These are phyloP conservation scores for Bombus impatiens DNA, from an alignment of 1,140 invertebrate genomes.

Conservation along the genomic window DNA sequence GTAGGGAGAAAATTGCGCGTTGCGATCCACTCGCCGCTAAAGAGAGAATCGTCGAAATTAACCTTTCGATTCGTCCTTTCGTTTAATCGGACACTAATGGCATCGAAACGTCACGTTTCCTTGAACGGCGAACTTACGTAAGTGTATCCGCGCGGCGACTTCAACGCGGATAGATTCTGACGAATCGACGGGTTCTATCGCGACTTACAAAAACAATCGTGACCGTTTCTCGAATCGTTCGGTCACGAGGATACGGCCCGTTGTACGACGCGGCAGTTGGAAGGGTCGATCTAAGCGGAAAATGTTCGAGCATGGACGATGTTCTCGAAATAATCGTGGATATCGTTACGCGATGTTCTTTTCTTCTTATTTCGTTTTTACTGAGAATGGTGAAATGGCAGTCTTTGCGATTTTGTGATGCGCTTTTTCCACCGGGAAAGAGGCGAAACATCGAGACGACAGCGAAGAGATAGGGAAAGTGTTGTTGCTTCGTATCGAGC, in stretches of 20 bases:
- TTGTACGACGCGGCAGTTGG: slow-evolving; percentile 17
- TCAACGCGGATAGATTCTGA: neutral
- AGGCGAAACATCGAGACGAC: slow-evolving; percentile 55
- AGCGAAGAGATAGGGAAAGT: slow-evolving; percentile 51
- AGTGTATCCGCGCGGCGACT: no score
- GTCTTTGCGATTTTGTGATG: slow-evolving; percentile 59
- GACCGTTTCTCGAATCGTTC: neutral
- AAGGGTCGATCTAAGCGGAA: slow-evolving; percentile 34
- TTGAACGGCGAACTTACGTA: neutral
- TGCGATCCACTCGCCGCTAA: neutral
- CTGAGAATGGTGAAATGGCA: slow-evolving; percentile 64
- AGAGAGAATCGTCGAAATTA: neutral
- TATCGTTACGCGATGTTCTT: slow-evolving; percentile 43
- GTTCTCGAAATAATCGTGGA: slow-evolving; percentile 40
- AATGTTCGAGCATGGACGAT: slow-evolving; percentile 40
- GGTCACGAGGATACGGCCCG: neutral
- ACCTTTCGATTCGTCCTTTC: neutral
- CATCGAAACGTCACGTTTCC: neutral
- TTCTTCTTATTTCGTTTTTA: slow-evolving; percentile 27
- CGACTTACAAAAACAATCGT: neutral
- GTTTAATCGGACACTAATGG: neutral
- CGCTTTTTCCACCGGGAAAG: slow-evolving; percentile 43
- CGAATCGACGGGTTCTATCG: neutral
- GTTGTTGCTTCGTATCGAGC: slow-evolving; percentile 15
- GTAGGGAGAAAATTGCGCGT: neutral